Evolutionary conservation across 1,140 invertebrate species (phyloP).

Genomic region (Dendrolimus kikuchii): DNA sequence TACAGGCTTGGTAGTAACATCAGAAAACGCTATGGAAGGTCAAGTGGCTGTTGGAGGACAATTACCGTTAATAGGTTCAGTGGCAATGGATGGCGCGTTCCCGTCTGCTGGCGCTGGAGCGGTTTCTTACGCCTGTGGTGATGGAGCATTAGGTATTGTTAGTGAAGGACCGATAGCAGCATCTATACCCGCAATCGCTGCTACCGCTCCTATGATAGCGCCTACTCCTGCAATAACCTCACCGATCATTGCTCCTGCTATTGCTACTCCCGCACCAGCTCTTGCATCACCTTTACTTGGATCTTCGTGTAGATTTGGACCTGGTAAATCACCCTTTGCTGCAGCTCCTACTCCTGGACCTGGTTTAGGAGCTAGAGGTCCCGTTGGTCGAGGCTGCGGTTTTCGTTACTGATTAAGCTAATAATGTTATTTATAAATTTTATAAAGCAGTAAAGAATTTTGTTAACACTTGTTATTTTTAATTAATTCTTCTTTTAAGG

Average conservation of each 20-base stretch:
- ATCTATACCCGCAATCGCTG: neutral
- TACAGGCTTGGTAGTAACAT: constrained; percentile 22
- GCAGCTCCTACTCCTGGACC: no score
- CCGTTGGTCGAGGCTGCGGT: no score
- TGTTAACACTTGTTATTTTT: no score
- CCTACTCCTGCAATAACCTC: neutral
- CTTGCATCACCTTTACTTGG: neutral
- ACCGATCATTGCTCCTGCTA: neutral
- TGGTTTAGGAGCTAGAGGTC: no score
- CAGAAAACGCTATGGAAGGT: constrained; percentile 31
- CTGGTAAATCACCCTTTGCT: no score
- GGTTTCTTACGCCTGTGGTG: constrained; percentile 6
- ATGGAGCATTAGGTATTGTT: no score
- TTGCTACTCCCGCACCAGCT: neutral
- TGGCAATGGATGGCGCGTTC: constrained; percentile 25
- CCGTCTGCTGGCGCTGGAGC: constrained; percentile 19
- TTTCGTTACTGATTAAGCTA: no score
- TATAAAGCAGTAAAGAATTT: no score
- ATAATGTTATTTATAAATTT: no score
- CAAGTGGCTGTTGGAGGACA: constrained; percentile 21
- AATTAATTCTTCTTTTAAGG: no score
- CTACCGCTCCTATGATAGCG: neutral
- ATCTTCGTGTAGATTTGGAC: no score
- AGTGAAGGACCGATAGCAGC: no score
- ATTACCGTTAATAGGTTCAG: constrained; percentile 30